phyloP scores from a whole-genome alignment of 30 jellyfish, hydroid and myxozoan genomes.

The Aurelia aurita complex sp. Pacific region DNA sequence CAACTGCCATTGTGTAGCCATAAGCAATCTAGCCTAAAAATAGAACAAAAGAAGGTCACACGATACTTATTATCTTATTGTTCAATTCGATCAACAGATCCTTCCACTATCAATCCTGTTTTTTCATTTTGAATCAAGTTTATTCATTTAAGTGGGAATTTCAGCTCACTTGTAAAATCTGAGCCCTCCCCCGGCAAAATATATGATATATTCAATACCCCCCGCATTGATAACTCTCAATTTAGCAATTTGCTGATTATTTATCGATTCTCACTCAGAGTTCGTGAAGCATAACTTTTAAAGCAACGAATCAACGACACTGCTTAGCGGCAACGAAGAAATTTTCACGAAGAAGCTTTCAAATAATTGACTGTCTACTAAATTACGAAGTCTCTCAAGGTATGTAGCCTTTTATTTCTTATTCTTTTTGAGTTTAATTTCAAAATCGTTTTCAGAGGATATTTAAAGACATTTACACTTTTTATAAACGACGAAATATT shows the following conservation, averaged over 20 bases:
- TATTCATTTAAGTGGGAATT: no score
- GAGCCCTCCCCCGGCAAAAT: neutral
- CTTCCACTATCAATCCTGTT: no score
- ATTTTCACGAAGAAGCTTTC: neutral
- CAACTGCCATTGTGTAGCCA: no score
- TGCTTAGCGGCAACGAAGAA: constrained; percentile 27
- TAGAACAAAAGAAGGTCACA: no score
- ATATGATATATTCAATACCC: neutral
- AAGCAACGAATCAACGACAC: constrained; percentile 33
- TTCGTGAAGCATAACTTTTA: constrained; percentile 4
- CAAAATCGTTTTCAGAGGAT: neutral
- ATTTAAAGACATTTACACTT: neutral
- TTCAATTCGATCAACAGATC: no score
- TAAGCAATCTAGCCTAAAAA: no score
- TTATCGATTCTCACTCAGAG: constrained; percentile 3
- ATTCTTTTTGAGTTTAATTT: neutral
- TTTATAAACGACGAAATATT: no score
- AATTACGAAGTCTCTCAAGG: constrained; percentile 8
- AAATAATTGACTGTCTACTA: constrained; percentile 15
- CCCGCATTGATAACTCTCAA: neutral
- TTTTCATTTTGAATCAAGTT: no score
- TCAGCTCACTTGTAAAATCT: no score
- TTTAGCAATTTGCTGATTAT: neutral
- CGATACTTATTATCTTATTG: no score
- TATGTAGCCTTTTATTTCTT: neutral